phyloP scores from a whole-genome alignment of 2,888 invertebrate genomes.

The Gnatocerus cornutus region DNA sequence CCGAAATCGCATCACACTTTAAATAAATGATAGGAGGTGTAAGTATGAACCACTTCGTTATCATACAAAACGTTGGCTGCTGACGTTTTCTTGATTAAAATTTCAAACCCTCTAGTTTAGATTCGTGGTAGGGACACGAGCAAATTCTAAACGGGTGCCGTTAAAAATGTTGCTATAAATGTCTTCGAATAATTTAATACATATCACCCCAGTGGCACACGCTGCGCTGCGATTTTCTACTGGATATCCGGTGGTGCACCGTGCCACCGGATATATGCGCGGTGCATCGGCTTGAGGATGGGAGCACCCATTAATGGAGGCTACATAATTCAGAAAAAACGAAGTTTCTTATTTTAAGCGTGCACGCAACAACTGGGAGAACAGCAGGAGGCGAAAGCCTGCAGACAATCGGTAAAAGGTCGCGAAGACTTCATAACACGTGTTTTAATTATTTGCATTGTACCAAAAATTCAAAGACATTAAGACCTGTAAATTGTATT shows the following conservation, averaged over 20 bases:
- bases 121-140: conserved; percentile 30
- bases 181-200: conserved; percentile 44
- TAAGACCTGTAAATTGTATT: too few relatives aligned
- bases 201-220: conserved; percentile 27
- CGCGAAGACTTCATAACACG: too few relatives aligned
- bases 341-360: background rate
- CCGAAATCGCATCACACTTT: conserved; percentile 38
- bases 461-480: too few relatives aligned
- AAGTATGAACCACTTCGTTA: conserved; percentile 42
- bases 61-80: conserved; percentile 36
- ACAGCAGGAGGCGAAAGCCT: too few relatives aligned
- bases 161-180: conserved; percentile 42
- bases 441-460: too few relatives aligned
- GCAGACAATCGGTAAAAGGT: too few relatives aligned
- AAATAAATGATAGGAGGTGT: conserved; percentile 42
- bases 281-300: conserved; percentile 9
- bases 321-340: conserved; percentile 6
- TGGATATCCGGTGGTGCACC: conserved; percentile 33
- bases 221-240: conserved; percentile 30
- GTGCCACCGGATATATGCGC: conserved; percentile 28
- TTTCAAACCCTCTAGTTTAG: conserved; percentile 36
- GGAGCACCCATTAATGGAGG: conserved; percentile 9
- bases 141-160: conserved; percentile 28
- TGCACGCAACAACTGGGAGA: background rate
- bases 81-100: conserved; percentile 45